phyloP scores from a whole-genome alignment of 2,113 vertebrate species.

The Acrocephalus kingi region DNA sequence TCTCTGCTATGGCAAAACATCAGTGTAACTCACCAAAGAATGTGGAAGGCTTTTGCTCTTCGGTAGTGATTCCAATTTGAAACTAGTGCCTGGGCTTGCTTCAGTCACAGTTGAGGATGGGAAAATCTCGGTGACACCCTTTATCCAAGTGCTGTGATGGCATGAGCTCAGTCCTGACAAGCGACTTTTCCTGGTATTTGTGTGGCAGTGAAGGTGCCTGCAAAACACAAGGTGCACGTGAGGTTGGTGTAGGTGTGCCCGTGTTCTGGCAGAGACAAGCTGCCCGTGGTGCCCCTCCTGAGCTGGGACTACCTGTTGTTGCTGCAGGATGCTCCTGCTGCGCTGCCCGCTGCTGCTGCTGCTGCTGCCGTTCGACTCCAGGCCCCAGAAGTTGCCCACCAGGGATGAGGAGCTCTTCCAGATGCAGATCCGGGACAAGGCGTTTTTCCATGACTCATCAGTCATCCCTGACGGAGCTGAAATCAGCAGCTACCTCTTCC shows the following conservation, averaged over 20 bases:
- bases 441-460: slow-evolving; percentile 90
- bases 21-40: not conserved
- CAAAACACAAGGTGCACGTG: rapidly evolving
- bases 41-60: not conserved
- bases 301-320: not conserved
- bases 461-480: slow-evolving; percentile 95
- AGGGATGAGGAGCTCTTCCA: slow-evolving; percentile 97
- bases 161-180: rapidly evolving
- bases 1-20: not conserved
- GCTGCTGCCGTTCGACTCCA: slow-evolving; percentile 71
- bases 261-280: not conserved
- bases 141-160: rapidly evolving
- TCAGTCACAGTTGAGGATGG: not conserved
- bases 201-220: not conserved
- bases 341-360: slow-evolving; percentile 59
- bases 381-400: slow-evolving; percentile 92
- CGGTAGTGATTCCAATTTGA: not conserved
- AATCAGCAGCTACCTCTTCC: slow-evolving; percentile 94
- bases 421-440: slow-evolving; percentile 95
- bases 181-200: not conserved
- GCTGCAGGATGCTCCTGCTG: slow-evolving; percentile 84
- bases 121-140: not conserved
- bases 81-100: not conserved
- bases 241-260: rapidly evolving
- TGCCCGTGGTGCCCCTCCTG: not conserved